A percentile compares a stretch with the other conserved stretches of the same genome.
These are phyloP conservation scores for Pandemis corylana DNA, from an alignment of 2,888 invertebrate species.

Conservation along the genomic window DNA sequence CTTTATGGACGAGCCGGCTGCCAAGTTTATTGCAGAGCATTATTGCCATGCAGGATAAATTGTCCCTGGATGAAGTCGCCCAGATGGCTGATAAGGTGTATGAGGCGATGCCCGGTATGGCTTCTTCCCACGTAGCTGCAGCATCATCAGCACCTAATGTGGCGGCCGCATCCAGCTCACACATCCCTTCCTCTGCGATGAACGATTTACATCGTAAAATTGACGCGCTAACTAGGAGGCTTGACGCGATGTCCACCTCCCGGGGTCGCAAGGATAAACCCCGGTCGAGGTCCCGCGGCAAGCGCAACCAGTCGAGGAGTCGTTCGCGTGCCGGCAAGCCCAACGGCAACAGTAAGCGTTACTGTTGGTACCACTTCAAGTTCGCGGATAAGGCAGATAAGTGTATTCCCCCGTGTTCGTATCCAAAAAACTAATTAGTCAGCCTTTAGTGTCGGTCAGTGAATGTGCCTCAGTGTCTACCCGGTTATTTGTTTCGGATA, in stretches of 20 bases:
- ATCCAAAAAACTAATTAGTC: constrained; percentile 6
- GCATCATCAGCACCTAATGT: not conserved
- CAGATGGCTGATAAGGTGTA: not conserved
- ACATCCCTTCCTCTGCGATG: not conserved
- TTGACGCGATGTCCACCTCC: constrained; percentile 28
- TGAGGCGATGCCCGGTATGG: not conserved
- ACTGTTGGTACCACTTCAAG: constrained; percentile 15
- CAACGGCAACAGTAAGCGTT: not conserved
- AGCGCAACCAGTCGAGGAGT: not conserved
- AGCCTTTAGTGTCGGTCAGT: not conserved
- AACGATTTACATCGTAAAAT: constrained; percentile 13
- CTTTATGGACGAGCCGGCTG: constrained; percentile 3
- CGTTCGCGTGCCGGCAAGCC: not conserved
- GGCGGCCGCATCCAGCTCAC: not conserved
- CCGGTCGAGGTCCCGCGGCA: constrained; percentile 24
- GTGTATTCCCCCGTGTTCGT: constrained; percentile 16
- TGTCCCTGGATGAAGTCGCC: not conserved
- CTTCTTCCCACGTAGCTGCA: not conserved
- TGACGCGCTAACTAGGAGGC: constrained; percentile 9
- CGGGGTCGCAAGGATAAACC: constrained; percentile 5
- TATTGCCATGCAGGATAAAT: constrained; percentile 10
- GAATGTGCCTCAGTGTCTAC: constrained; percentile 7
- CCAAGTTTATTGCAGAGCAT: constrained; percentile 8
- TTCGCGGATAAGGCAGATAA: constrained; percentile 20
- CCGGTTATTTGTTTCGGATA: not conserved